Evolutionary conservation across 2,113 vertebrate genomes (phyloP).

Genomic region (Indicator maculatus): DNA sequence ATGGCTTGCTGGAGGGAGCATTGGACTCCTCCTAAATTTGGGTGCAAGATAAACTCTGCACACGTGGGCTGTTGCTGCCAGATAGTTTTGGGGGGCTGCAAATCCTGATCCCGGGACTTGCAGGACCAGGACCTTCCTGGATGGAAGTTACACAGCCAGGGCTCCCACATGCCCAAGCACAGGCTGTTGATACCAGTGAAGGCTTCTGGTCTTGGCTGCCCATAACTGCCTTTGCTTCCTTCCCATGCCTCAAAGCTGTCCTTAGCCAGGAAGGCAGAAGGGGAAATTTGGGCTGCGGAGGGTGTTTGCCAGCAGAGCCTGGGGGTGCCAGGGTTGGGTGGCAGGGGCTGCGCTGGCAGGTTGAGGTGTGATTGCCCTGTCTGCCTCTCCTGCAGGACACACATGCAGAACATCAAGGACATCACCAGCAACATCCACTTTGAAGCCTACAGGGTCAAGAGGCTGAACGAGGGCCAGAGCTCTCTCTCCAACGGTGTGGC

Average conservation of each 20-base stretch:
- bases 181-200: background rate
- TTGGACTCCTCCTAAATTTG: background rate
- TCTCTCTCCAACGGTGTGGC: slow-evolving; percentile 83
- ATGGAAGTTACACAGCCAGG: background rate
- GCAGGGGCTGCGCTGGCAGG: rapidly evolving
- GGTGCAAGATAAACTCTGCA: background rate
- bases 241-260: background rate
- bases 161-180: rapidly evolving
- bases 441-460: slow-evolving; percentile 92
- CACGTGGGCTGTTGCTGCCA: rapidly evolving
- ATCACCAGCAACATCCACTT: slow-evolving; percentile 98
- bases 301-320: background rate
- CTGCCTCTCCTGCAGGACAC: slow-evolving; percentile 82
- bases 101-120: background rate
- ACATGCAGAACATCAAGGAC: slow-evolving; percentile 99
- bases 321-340: background rate
- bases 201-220: background rate
- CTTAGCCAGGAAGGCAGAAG: background rate
- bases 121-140: rapidly evolving
- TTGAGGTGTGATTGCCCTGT: background rate
- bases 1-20: background rate
- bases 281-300: background rate
- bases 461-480: slow-evolving; percentile 90
- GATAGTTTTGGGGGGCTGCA: background rate
- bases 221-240: background rate